Base-by-base conservation (phyloP, 2,797 vertebrate species). In the Malacoraja senta region DNA sequence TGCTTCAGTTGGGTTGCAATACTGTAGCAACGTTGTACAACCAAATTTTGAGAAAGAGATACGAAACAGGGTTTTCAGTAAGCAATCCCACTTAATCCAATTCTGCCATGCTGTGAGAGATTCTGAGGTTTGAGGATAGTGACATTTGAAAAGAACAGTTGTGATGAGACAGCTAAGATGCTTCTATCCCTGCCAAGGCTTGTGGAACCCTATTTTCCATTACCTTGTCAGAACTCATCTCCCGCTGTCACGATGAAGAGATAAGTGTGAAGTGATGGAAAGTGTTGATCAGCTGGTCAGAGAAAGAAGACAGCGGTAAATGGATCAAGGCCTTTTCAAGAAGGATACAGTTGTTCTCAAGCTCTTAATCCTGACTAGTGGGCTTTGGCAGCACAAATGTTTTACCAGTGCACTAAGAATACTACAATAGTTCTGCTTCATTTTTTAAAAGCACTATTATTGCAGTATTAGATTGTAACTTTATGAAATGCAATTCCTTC, bases 171-270 rank as follows among this genome's bases (percentile, higher is more conserved):
- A 95, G 93, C 92, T 93, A 76, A 94, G 94, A 93, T 0, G 0
- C 15, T 88, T 58, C 86, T 53, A 88, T 7, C 8, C 63, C 1
- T 63, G 94, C 93, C 44, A 90, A 94, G 94, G 93, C 94, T 94
- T 94, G 94, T 94, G 80, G 94, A 96, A 94, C 94, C 95, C 93
- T 94, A 86, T 94, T 95, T 94, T 63, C 80, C 93, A 93, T 93
- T 0, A 0, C 91, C 95, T 95, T 95, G 94, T 96, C 94, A 94
- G 93, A 94, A 95, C 58, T 26, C 93, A 95, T 95, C 94, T 95
- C 95, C 93, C 93, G 94, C 94, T 91, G 61, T 76, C 93, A 93
- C 94, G 93, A 93, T 93, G 93, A 93, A 93, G 94, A 94, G 93
- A 94, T 91, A 94, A 94, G 94, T 94, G 44, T 58, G 95, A 95